Evolutionary conservation across 1,140 invertebrate genomes (phyloP), one percentile per base, ranked within the genome.

Genomic region (Zaprionus vittiger): DNA sequence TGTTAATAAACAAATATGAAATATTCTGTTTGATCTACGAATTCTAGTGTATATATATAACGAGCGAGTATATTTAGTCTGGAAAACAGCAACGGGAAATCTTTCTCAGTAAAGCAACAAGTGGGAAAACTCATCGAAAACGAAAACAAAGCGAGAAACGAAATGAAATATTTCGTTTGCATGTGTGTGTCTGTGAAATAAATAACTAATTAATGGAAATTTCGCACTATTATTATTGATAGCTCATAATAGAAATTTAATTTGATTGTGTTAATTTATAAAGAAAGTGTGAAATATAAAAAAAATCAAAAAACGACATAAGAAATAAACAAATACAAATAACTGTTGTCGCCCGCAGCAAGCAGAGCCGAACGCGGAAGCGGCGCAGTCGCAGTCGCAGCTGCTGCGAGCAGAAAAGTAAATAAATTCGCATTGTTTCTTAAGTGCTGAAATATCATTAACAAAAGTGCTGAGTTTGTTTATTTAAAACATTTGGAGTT

Each of bases 231-330:
- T 38, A 74, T 74, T 52, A 74, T 71, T 73, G 22, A 57, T 70
- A 41, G 59, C 28, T 49, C 47, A 56, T 61, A 66, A 68, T 83
- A 78, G 70, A 77, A 77, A 83, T 71, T 59, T 24, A 52, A 73
- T 61, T 68, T 47, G 79, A 67, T 72, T 72, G 83, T 73, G 70
- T 20, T 67, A 60, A 73, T 85, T 85, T 79, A 70, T 71, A 79
- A 80, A 81, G 84, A 68, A 89, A 89, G 66, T 76, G 63, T 66
- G 57, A 75, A 63, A 74, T 44, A 62, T 55, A 61, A 3, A 41
- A 47, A 55, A 49, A 54, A 54, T 24, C 7, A 63, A 12, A 56
- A n/a, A 65, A 12, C 60, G 7, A 14, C 2, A 49, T 22, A 20
- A 22, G 17, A 49, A 49, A 49, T 4, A 17, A 49, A 49, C 6